Base-by-base conservation (phyloP, 2,888 invertebrate genomes). In the Stenichneumon culpator region DNA sequence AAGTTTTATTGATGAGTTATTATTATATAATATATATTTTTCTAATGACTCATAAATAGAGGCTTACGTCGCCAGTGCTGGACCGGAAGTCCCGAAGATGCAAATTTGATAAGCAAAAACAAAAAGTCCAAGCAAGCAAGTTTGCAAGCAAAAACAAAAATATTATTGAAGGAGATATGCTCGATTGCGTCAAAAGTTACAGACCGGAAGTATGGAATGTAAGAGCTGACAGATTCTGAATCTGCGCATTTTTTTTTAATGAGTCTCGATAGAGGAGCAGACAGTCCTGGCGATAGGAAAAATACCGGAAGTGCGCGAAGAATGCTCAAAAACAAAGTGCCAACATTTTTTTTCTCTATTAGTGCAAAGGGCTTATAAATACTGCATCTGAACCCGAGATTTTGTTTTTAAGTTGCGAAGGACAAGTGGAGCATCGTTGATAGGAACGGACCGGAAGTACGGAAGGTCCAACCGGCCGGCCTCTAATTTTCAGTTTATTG, bases 401-500 rank as follows among this genome's bases (percentile, higher is more conserved):
- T 50, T 50, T 28, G 5, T 70, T 52, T 52, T 19, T 14, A 7
- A 32, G 28, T 19, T 52, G 16, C 32, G 28, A 52, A 14, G 52
- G 9, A 1, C 32, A 32, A 14, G n/a, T 4, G n/a, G 28, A 57
- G 52, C 39, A n/a, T 52, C 11, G 32, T 25, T 14, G 68, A 78
- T 60, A 25, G 22, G 7, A 19, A 52, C 60, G n/a, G 19, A 63
- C 68, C 81, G 81, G 75, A 75, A 82, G 63, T 75, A 9, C 52
- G 79, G 25, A 57, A 44, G 9, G 14, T 28, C 9, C 50, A 28
- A 70, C 19, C 60, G 28, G 39, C n/a, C 25, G 19, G 25, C 28
- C 63, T 39, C n/a, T 19, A 50, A 68, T 81, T 78, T 47, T 69
- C 47, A 25, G 50, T 81, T 86, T 84, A 84, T 79, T 84, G 50